Base-by-base conservation (phyloP, 2,888 invertebrate genomes). In the Zelleria hepariella region DNA sequence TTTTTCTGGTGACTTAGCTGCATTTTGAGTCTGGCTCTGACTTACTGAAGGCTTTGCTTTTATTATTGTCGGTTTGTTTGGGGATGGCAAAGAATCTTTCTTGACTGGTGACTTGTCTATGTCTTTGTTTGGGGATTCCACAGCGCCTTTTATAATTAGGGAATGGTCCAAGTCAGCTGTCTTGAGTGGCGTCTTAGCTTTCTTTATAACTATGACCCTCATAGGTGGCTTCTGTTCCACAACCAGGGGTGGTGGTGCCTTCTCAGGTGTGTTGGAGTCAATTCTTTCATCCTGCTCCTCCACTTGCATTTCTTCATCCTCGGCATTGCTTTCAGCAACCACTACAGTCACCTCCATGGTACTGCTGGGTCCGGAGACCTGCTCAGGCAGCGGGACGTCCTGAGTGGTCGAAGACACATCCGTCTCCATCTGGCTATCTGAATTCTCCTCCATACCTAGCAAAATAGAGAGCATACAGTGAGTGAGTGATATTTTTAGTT, bases 341-440 rank as follows among this genome's bases (percentile, higher is more conserved):
- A 42, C 42, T 42, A 56, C 56, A 20, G 54, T 27, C 7, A 86
- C 80, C 59, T 80, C 74, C 63, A 86, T 74, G 18, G 81, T 72
- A 68, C 74, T 73, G 61, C 73, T 73, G 6, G 77, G 75, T 21
- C 74, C 77, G 20, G 77, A 71, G 57, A 75, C 73, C 67, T 79
- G 75, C 67, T 79, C 77, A 42, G 72, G 69, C 62, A 80, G 80
- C 25, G 74, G 75, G 4, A 76, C 72, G 64, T 85, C 83, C 47
- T 74, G 77, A 20, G 82, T 82, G 57, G 84, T 83, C 25, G 86
- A 83, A 42, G 86, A 79, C 61, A 86, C 83, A 63, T 85, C 82
- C 55, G 83, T 82, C 71, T 86, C 86, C 83, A 84, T 82, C 70
- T 80, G 80, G 60, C 71, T 66, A 63, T 82, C 82, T 63, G 85